Evolutionary conservation across 2,888 invertebrate genomes (phyloP).

Genomic region (Drosophila vallismaia): DNA sequence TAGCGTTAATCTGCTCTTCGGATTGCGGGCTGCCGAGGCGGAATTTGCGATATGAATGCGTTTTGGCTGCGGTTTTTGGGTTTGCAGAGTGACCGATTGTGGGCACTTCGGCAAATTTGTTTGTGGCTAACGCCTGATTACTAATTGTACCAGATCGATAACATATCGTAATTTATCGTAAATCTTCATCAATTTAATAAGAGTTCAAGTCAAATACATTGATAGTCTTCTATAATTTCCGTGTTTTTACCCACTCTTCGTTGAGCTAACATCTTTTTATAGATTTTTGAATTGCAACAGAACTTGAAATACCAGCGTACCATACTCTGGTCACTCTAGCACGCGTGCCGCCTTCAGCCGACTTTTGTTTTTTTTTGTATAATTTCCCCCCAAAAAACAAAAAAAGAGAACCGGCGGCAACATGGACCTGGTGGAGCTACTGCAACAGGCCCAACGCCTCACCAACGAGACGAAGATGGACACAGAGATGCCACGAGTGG

Average conservation of each 20-base stretch:
- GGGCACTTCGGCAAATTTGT: not conserved
- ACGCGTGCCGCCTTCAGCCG: conserved; percentile 15
- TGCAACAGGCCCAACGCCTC: conserved; percentile 96
- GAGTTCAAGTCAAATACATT: too few relatives aligned
- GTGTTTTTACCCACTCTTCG: too few relatives aligned
- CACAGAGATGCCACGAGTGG: conserved; percentile 90
- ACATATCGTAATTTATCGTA: not conserved
- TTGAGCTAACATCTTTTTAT: too few relatives aligned
- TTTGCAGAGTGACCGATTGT: not conserved
- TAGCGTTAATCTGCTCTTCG: not conserved
- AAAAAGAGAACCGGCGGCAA: not conserved
- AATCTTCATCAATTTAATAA: too few relatives aligned
- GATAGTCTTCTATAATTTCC: too few relatives aligned
- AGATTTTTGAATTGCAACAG: not conserved
- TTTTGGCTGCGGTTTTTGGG: not conserved
- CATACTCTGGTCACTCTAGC: conserved; percentile 16
- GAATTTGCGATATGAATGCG: conserved; percentile 1
- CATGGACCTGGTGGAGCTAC: conserved; percentile 92
- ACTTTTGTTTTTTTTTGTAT: not conserved
- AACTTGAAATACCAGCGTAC: not conserved
- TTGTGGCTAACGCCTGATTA: conserved; percentile 9
- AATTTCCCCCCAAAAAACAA: not conserved
- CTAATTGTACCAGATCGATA: not conserved
- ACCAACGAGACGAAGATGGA: conserved; percentile 94
- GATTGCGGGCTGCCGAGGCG: conserved; percentile 1